A percentile compares a stretch with the other conserved stretches of the same genome.
Evolutionary conservation across 1,140 invertebrate species (phyloP).

Genomic region (Cryptotermes secundus): DNA sequence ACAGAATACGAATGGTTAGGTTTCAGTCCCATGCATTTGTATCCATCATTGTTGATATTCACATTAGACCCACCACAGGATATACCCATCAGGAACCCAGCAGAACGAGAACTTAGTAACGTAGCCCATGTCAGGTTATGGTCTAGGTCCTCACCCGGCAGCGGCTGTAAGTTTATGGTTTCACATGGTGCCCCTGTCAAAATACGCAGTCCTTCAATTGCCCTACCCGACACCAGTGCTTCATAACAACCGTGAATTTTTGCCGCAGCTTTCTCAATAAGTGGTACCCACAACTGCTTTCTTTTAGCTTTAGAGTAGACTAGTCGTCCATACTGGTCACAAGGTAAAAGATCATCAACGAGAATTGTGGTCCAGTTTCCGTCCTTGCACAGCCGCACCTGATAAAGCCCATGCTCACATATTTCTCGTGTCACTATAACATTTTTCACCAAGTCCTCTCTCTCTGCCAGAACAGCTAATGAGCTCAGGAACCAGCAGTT

Average conservation of each 20-base stretch:
- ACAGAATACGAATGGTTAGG: slow-evolving; percentile 94
- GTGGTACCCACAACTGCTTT: slow-evolving; percentile 95
- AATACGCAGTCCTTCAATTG: slow-evolving; percentile 92
- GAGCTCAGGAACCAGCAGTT: slow-evolving; percentile 98
- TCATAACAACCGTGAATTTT: slow-evolving; percentile 98
- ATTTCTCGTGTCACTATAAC: slow-evolving; percentile 87
- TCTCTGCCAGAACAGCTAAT: slow-evolving; percentile 91
- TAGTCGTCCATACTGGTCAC: slow-evolving; percentile 83
- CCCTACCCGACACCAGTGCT: slow-evolving; percentile 89
- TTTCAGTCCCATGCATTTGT: slow-evolving; percentile 79
- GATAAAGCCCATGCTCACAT: slow-evolving; percentile 90
- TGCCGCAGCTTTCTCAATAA: slow-evolving; percentile 93
- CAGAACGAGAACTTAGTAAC: slow-evolving; percentile 87
- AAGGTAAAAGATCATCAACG: slow-evolving; percentile 95
- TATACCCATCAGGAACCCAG: slow-evolving; percentile 95
- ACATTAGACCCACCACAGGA: slow-evolving; percentile 91
- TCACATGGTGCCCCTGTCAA: slow-evolving; percentile 60
- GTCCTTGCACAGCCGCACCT: slow-evolving; percentile 92
- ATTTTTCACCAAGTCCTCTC: slow-evolving; percentile 87
- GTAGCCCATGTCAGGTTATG: slow-evolving; percentile 73
- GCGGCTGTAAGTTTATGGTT: no score
- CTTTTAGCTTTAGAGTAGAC: slow-evolving; percentile 96
- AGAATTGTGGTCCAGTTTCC: slow-evolving; percentile 94
- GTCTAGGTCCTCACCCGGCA: no score
- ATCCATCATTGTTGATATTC: slow-evolving; percentile 90